A percentile compares a stretch with the other conserved stretches of the same genome.
Conservation (phyloP, 2,113 vertebrate species). For the Tachysurus fulvidraco region DNA sequence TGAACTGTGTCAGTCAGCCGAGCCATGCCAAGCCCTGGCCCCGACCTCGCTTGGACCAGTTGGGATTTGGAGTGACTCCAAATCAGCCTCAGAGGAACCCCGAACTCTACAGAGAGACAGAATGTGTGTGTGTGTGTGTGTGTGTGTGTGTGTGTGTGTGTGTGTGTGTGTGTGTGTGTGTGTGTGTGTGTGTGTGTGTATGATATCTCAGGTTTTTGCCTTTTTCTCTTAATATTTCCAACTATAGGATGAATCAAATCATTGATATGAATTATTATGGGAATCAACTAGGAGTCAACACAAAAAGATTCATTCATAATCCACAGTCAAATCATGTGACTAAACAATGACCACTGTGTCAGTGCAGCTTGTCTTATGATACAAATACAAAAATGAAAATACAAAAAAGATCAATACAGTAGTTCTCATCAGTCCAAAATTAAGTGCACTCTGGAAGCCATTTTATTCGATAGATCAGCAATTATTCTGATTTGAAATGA, state of each 20-base stretch:
- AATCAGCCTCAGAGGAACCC: conserved; percentile 37
- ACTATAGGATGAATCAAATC: background rate
- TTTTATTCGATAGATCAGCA: background rate
- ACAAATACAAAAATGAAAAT: background rate
- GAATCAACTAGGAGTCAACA: background rate
- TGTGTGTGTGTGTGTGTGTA: too few relatives aligned
- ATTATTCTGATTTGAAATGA: background rate
- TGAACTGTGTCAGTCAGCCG: conserved; percentile 45
- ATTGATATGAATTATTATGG: background rate
- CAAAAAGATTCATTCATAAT: background rate
- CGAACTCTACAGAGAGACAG: background rate
- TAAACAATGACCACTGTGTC: too few relatives aligned
- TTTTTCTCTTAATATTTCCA: background rate
- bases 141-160: conserved; percentile 9
- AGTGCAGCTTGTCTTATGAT: background rate
- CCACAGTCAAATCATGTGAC: background rate
- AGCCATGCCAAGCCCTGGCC: conserved; percentile 43
- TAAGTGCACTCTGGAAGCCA: background rate
- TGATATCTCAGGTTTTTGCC: background rate
- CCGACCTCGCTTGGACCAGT: conserved; percentile 16
- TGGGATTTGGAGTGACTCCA: conserved; percentile 4
- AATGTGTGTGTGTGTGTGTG: background rate
- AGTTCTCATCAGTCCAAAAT: background rate
- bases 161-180: background rate
- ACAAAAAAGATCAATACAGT: background rate